phyloP scores from a whole-genome alignment of 1,140 invertebrate genomes.

The Anastrepha ludens region DNA sequence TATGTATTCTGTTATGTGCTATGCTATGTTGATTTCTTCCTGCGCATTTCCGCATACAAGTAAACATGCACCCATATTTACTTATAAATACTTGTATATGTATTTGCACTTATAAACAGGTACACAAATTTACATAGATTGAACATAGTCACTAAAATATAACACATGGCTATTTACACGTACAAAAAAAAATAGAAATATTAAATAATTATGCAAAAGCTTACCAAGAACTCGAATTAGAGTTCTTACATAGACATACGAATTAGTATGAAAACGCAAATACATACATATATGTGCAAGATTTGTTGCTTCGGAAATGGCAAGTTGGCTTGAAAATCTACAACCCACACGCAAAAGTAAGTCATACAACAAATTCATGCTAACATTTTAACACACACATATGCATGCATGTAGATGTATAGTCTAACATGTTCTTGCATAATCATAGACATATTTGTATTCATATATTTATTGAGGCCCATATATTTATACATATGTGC shows the following conservation, averaged over 20 bases:
- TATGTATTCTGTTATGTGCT: not conserved
- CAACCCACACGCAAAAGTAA: constrained; percentile 39
- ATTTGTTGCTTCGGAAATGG: constrained; percentile 27
- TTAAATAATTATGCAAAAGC: too few relatives aligned
- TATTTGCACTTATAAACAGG: too few relatives aligned
- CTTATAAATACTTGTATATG: not conserved
- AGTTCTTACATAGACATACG: too few relatives aligned
- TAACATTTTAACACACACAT: not conserved
- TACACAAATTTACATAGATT: too few relatives aligned
- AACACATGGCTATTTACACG: not conserved
- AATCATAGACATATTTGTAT: not conserved
- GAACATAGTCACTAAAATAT: not conserved
- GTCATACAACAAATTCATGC: not conserved
- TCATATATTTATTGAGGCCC: not conserved
- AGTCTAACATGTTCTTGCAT: constrained; percentile 19
- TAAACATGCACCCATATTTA: not conserved
- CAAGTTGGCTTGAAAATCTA: constrained; percentile 21
- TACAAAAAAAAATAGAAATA: not conserved
- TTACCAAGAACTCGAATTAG: too few relatives aligned
- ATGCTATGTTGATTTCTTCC: not conserved
- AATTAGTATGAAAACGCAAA: not conserved
- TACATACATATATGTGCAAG: not conserved
- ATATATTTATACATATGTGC: not conserved
- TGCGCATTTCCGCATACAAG: not conserved
- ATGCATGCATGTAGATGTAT: not conserved